Base-by-base conservation (phyloP, 1,140 invertebrate species). In the Metaphire vulgaris region DNA sequence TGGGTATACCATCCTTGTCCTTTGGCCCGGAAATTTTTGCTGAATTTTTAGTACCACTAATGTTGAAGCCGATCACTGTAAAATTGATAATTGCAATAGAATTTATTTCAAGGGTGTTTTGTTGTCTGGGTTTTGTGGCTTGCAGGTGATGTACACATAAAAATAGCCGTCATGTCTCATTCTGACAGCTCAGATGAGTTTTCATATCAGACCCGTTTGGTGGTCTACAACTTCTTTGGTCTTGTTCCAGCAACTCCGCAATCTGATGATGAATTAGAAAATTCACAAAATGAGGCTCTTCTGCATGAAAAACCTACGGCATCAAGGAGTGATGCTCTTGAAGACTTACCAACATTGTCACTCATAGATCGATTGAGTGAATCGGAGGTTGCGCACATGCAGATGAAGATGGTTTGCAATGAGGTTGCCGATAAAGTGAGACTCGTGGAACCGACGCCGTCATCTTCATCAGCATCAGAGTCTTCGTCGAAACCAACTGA, bases 181-280 rank as follows among this genome's bases (percentile, higher is more conserved):
- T 56, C 41, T 21, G 41, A 21, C 21, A 56, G 41, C 41, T 56
- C 41, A 71, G 29, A 32, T n/a, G 72, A 73, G 41, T 73, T 73
- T 64, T 16, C 72, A 34, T 73, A 73, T 64, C 72, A 73, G 41
- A 73, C 72, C 31, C 33, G 72, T 26, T 28, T 73, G 21, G 72
- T 73, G 31, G 72, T 73, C 2, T 73, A 73, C 34, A 73, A 56
- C n/a, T 73, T 73, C 30, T 30, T 73, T 56, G 72, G 72, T 1
- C 41, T 73, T 14, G 72, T 73, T 26, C 72, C 72, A 21, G n/a
- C 72, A 0, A 21, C 41, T 56, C 41, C 41, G 41, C 41, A 56
- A 21, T 56, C 41, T 56, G 41, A 56, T 21, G 41, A 56, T 56
- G 41, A 56, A 56, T 6, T 6, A 6, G 41, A 56, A 56, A 21